Conservation (phyloP, 2,797 vertebrate species). For the Tarsius wallacei region DNA sequence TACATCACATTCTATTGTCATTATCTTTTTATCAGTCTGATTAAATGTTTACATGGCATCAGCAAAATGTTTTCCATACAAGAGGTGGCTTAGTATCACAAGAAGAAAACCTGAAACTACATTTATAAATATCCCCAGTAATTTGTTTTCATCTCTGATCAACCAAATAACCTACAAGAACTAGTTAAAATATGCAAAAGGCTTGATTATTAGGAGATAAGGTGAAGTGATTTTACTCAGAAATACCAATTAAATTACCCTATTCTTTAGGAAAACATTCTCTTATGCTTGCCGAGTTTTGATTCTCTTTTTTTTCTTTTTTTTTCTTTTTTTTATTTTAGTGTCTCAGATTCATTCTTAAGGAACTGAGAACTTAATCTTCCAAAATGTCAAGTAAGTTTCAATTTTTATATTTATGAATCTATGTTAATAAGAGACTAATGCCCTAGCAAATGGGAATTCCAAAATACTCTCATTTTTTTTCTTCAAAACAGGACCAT, state of each 20-base stretch:
- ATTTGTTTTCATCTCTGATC: conserved; percentile 64
- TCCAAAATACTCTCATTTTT: conserved; percentile 88
- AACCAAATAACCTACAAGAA: conserved; percentile 56
- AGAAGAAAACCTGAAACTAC: conserved; percentile 58
- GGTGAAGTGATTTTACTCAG: conserved; percentile 78
- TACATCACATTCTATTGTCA: conserved; percentile 71
- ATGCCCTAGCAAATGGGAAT: conserved; percentile 88
- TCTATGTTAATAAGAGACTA: conserved; percentile 87
- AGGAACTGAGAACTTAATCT: conserved; percentile 91
- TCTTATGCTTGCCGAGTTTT: conserved; percentile 81
- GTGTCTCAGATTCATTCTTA: conserved; percentile 92
- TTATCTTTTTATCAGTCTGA: conserved; percentile 70
- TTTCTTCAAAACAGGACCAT: conserved; percentile 89
- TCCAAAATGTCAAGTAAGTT: conserved; percentile 98
- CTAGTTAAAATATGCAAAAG: conserved; percentile 71
- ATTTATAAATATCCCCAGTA: conserved; percentile 73
- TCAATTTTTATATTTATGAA: conserved; percentile 88
- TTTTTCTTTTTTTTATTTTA: conserved; percentile 90
- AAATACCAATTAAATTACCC: conserved; percentile 81
- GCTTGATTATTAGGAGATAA: conserved; percentile 71
- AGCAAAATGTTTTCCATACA: conserved; percentile 68
- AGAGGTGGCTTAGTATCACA: conserved; percentile 60
- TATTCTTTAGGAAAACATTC: conserved; percentile 82
- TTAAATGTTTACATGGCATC: conserved; percentile 71
- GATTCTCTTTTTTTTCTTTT: conserved; percentile 88